A percentile compares a stretch with the other conserved stretches of the same genome.
Evolutionary conservation across 2,888 invertebrate genomes (phyloP).

Genomic region (Sinodicranocentrus sp.): DNA sequence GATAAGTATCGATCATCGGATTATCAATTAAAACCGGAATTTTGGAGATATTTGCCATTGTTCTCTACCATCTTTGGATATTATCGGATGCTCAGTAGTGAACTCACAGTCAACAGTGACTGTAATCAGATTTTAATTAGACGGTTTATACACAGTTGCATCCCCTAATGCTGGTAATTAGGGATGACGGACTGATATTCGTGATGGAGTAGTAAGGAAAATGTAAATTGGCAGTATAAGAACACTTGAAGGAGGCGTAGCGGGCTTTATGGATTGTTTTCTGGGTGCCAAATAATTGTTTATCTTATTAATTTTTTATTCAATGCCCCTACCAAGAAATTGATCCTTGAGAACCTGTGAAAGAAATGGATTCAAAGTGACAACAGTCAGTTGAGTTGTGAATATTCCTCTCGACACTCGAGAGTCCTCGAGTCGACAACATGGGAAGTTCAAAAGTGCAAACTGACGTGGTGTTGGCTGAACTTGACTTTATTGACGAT

Average conservation of each 20-base stretch:
- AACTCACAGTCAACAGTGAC: too few species aligned
- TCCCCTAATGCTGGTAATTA: not conserved
- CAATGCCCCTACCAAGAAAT: not conserved
- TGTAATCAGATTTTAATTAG: not conserved
- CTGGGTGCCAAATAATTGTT: too few species aligned
- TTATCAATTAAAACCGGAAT: not conserved
- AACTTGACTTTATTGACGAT: constrained; percentile 30
- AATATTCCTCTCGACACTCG: not conserved
- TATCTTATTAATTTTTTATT: not conserved
- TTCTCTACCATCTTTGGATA: too few species aligned
- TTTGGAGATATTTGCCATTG: too few species aligned
- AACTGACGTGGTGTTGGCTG: constrained; percentile 36
- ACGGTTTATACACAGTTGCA: not conserved
- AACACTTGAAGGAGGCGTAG: not conserved
- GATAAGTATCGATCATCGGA: not conserved
- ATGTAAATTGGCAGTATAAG: not conserved
- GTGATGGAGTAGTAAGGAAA: not conserved
- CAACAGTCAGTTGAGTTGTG: not conserved
- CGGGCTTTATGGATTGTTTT: not conserved
- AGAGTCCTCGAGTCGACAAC: not conserved
- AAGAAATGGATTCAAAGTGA: not conserved
- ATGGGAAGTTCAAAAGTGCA: constrained; percentile 44
- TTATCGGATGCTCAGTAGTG: too few species aligned
- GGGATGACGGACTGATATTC: not conserved
- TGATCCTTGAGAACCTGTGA: not conserved